These are phyloP conservation scores for Drosophila kikkawai DNA, from an alignment of 1,140 invertebrate genomes.

Conservation along the genomic window DNA sequence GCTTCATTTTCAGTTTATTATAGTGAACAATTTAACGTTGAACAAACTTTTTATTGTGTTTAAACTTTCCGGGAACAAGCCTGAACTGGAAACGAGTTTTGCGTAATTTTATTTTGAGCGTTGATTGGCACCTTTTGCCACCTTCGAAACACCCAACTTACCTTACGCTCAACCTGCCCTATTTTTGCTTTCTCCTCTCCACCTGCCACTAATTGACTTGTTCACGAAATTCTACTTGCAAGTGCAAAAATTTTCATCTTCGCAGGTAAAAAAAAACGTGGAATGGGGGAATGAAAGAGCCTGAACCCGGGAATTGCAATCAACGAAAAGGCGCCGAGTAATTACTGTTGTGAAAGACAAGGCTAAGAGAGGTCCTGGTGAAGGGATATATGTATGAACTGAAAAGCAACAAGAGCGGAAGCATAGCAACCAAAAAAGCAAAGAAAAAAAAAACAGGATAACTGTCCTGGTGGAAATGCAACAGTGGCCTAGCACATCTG, in stretches of 20 bases:
- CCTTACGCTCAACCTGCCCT: not conserved
- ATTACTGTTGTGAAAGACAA: slow-evolving; percentile 43
- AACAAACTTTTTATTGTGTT: slow-evolving; percentile 13
- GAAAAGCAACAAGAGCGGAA: slow-evolving; percentile 21
- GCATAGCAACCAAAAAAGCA: slow-evolving; percentile 1
- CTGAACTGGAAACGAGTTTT: slow-evolving; percentile 11
- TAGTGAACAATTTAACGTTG: slow-evolving; percentile 4
- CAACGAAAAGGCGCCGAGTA: slow-evolving; percentile 62
- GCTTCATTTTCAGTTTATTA: slow-evolving; percentile 3
- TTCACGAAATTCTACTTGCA: slow-evolving; percentile 20
- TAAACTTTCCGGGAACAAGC: not conserved
- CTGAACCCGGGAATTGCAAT: slow-evolving; percentile 33
- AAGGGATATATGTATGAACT: not conserved
- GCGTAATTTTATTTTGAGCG: slow-evolving; percentile 33
- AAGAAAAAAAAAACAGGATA: slow-evolving; percentile 10
- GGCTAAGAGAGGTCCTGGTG: not conserved
- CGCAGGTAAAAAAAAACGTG: slow-evolving; percentile 27
- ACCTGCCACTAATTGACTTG: slow-evolving; percentile 37
- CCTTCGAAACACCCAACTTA: not conserved
- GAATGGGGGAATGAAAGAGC: not conserved
- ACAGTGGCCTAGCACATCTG: slow-evolving; percentile 38
- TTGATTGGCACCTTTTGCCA: slow-evolving; percentile 28
- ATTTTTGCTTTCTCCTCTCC: slow-evolving; percentile 6
- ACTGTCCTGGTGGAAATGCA: slow-evolving; percentile 33
- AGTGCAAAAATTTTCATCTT: slow-evolving; percentile 53